phyloP scores from a whole-genome alignment of 2,113 vertebrate species.

The Pseudorhombus dupliciocellatus region DNA sequence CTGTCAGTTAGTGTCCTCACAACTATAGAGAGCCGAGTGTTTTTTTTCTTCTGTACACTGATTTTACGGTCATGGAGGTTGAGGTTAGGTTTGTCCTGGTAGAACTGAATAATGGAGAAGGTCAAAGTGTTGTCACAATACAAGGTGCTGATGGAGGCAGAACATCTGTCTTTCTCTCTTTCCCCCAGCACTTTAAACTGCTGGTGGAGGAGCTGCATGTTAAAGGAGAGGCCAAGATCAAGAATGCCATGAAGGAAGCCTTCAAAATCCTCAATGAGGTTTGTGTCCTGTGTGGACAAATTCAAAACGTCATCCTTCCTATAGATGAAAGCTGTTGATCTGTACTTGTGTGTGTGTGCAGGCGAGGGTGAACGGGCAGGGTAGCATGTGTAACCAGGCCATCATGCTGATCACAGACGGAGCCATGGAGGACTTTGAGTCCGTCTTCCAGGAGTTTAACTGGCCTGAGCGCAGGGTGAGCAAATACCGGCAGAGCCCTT shows the following conservation, averaged over 20 bases:
- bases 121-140: too few relatives aligned
- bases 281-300: not conserved
- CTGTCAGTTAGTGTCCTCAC: too few relatives aligned
- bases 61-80: too few relatives aligned
- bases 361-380: constrained; percentile 82
- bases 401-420: constrained; percentile 98
- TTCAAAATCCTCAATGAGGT: constrained; percentile 94
- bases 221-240: constrained; percentile 92
- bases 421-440: constrained; percentile 93
- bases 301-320: not conserved
- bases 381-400: constrained; percentile 96
- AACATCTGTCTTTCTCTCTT: not conserved
- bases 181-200: constrained; percentile 90
- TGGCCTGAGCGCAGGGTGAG: constrained; percentile 93
- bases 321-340: not conserved
- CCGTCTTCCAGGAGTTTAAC: constrained; percentile 93
- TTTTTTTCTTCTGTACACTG: too few relatives aligned
- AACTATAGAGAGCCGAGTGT: too few relatives aligned
- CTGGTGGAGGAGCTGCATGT: constrained; percentile 91
- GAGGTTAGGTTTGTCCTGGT: too few relatives aligned
- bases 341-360: constrained; percentile 37
- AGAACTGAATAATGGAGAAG: too few relatives aligned
- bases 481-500: not conserved
- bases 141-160: not conserved
- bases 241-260: constrained; percentile 89